Evolutionary conservation across 1,140 invertebrate species (phyloP).

Genomic region (Scaptomyza pallida): DNA sequence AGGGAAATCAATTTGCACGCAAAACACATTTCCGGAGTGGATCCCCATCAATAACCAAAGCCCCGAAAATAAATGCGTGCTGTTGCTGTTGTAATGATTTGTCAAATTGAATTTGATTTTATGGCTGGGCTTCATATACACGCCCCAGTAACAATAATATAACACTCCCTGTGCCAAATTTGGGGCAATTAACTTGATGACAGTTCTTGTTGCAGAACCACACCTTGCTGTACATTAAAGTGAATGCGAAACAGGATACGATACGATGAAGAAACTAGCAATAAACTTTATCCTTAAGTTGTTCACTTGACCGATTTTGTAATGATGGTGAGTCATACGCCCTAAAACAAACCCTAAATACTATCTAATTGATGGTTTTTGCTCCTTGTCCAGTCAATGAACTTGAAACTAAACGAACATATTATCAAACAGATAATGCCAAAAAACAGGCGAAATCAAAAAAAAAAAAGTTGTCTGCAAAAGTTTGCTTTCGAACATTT

Average conservation of each 20-base stretch:
- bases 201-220: conserved; percentile 30
- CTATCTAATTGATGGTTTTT: not conserved
- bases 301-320: conserved; percentile 5
- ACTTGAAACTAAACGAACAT: conserved; percentile 9
- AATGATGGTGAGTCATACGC: conserved; percentile 9
- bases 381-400: conserved; percentile 24
- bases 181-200: conserved; percentile 54
- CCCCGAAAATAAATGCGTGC: conserved; percentile 31
- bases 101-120: conserved; percentile 50
- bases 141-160: conserved; percentile 20
- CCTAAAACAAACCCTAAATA: not conserved
- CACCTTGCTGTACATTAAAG: conserved; percentile 33
- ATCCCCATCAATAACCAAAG: not conserved
- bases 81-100: conserved; percentile 53
- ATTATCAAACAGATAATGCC: conserved; percentile 9
- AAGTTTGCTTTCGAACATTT: not conserved
- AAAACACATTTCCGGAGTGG: conserved; percentile 19
- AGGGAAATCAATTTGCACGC: conserved; percentile 45
- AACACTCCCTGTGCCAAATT: conserved; percentile 20
- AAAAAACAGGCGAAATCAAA: not conserved
- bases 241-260: conserved; percentile 24
- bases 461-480: conserved; percentile 5
- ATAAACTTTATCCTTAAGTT: conserved; percentile 24
- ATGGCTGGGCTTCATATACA: conserved; percentile 33
- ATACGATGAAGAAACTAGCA: no score